Percentiles rank a stretch among this genome's conserved stretches.
These are phyloP conservation scores for Mercenaria mercenaria DNA, from an alignment of 1,140 invertebrate genomes.

Conservation along the genomic window DNA sequence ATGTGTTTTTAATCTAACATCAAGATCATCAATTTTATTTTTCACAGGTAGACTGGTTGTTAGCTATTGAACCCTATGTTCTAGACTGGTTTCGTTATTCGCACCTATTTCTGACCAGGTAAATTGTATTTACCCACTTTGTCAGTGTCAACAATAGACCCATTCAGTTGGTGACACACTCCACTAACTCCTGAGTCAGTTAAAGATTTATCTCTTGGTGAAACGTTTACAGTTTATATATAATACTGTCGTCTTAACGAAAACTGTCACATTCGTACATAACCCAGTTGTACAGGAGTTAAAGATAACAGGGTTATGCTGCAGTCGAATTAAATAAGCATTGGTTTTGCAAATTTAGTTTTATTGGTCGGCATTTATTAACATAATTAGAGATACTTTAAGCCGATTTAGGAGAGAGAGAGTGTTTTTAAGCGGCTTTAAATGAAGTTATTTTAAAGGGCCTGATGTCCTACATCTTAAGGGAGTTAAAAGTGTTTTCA, in stretches of 20 bases:
- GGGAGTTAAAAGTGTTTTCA: background rate
- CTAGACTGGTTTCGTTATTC: conserved; percentile 7
- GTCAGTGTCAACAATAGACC: conserved; percentile 35
- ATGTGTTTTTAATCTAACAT: background rate
- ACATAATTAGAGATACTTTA: conserved; percentile 35
- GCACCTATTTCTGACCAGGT: conserved; percentile 5
- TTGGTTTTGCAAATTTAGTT: background rate
- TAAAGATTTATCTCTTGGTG: background rate
- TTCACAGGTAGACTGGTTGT: background rate
- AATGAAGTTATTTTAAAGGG: background rate
- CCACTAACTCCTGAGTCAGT: conserved; percentile 24
- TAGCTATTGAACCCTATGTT: background rate
- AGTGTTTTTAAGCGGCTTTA: conserved; percentile 4
- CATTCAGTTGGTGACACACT: conserved; percentile 37
- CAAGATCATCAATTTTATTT: conserved; percentile 14
- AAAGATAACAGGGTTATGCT: background rate
- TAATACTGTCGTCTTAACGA: background rate
- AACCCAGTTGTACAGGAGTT: background rate
- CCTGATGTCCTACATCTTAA: background rate
- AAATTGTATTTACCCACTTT: conserved; percentile 6
- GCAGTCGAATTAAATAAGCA: background rate
- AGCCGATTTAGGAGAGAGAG: background rate
- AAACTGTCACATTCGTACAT: background rate
- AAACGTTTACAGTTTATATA: background rate
- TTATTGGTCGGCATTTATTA: conserved; percentile 31